These are phyloP conservation scores for Chrysemys picta DNA, from an alignment of 2,113 vertebrate species.

Conservation along the genomic window DNA sequence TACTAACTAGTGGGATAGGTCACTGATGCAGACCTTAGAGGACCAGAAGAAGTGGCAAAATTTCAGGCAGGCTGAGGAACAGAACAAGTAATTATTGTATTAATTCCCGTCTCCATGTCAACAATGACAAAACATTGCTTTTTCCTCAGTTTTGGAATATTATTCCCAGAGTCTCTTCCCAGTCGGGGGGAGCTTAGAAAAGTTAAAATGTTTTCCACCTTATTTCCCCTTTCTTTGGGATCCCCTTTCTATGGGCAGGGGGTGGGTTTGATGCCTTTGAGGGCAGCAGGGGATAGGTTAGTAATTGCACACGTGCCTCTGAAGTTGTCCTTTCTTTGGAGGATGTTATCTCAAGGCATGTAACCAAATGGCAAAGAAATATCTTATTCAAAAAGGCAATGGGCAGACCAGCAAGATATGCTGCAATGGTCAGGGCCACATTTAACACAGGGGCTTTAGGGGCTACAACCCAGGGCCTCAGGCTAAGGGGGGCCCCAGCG, in stretches of 20 bases:
- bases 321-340: neutral
- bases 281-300: neutral
- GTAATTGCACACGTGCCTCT: neutral
- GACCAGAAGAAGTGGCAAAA: neutral
- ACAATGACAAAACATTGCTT: neutral
- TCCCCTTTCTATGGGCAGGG: neutral
- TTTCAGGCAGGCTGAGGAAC: neutral
- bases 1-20: neutral
- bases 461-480: too few relatives aligned
- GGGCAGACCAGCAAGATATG: neutral
- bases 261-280: neutral
- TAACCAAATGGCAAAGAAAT: neutral
- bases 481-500: too few relatives aligned
- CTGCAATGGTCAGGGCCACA: neutral
- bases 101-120: neutral
- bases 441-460: too few relatives aligned
- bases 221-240: neutral
- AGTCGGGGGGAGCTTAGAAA: neutral
- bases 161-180: neutral
- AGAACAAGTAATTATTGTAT: neutral
- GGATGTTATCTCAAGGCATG: fast-evolving
- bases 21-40: neutral
- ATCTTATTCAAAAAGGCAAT: neutral
- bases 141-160: neutral
- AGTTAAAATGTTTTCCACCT: neutral